Conservation (phyloP, 2,797 vertebrate genomes). For the Microchirus variegatus region DNA sequence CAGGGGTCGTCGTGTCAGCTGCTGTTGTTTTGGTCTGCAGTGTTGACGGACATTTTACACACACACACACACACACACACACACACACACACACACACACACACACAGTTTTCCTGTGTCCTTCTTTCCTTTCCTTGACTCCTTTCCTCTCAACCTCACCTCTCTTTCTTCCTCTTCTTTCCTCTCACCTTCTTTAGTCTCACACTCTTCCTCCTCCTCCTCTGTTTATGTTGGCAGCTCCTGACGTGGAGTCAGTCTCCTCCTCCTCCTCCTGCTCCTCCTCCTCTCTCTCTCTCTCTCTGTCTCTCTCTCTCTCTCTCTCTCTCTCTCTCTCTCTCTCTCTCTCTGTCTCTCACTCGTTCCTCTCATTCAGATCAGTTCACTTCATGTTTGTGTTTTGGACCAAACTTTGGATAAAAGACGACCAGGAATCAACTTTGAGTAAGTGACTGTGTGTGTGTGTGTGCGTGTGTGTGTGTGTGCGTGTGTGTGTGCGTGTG, state of each 20-base stretch:
- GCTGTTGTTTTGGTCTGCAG: background rate
- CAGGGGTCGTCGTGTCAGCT: conserved; percentile 11
- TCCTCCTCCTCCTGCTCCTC: conserved; percentile 18
- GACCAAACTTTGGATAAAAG: conserved; percentile 32
- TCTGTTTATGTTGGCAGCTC: conserved; percentile 57
- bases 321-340: conserved; percentile 5
- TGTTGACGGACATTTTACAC: conserved; percentile 46
- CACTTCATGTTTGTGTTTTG: conserved; percentile 26
- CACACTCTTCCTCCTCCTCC: background rate
- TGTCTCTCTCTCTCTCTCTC: background rate
- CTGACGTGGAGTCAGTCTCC: conserved; percentile 28
- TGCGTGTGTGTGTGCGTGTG: background rate
- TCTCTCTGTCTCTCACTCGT: conserved; percentile 8
- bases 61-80: background rate
- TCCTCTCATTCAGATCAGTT: conserved; percentile 30
- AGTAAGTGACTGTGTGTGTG: conserved; percentile 6
- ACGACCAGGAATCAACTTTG: conserved; percentile 12
- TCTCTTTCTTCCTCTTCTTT: background rate
- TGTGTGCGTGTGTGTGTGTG: conserved; percentile 1
- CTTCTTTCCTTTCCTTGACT: background rate
- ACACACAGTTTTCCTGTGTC: too few species aligned
- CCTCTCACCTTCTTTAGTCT: background rate
- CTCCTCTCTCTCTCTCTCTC: conserved; percentile 7
- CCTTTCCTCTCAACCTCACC: background rate
- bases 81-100: conserved; percentile 4